phyloP scores from a whole-genome alignment of 2,797 vertebrate genomes.

The Sebastes diaconus region DNA sequence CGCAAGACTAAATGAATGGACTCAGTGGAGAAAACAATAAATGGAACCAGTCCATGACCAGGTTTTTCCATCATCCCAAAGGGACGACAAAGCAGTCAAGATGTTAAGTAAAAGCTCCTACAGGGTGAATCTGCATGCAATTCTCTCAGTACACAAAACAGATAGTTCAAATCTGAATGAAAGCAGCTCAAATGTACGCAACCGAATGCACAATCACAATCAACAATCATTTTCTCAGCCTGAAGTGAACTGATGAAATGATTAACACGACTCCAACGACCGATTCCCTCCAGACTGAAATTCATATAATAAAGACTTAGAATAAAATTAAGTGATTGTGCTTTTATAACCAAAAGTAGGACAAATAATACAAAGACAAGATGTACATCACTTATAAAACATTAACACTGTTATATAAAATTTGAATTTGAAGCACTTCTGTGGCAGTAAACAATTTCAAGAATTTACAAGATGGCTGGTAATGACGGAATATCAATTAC shows the following conservation, averaged over 20 bases:
- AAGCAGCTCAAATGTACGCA: conserved; percentile 74
- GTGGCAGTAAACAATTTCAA: conserved; percentile 89
- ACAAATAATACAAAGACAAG: conserved; percentile 82
- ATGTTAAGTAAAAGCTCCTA: conserved; percentile 53
- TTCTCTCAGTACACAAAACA: conserved; percentile 73
- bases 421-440: conserved; percentile 88
- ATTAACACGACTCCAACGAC: conserved; percentile 56
- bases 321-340: conserved; percentile 96
- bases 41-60: conserved; percentile 64
- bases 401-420: conserved; percentile 96
- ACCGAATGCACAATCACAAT: conserved; percentile 71
- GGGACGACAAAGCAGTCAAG: conserved; percentile 50
- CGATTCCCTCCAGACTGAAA: conserved; percentile 79
- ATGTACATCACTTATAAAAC: conserved; percentile 81
- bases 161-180: conserved; percentile 70
- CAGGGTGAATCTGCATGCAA: conserved; percentile 73
- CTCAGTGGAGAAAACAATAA: conserved; percentile 58
- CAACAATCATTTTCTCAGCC: conserved; percentile 61
- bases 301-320: conserved; percentile 92
- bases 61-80: conserved; percentile 45
- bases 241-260: conserved; percentile 48
- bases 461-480: conserved; percentile 90
- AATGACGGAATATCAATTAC: conserved; percentile 77
- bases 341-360: conserved; percentile 95
- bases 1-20: conserved; percentile 49